A percentile compares a stretch with the other conserved stretches of the same genome.
Conservation (phyloP, 2,113 vertebrate genomes). For the Dascyllus trimaculatus region DNA sequence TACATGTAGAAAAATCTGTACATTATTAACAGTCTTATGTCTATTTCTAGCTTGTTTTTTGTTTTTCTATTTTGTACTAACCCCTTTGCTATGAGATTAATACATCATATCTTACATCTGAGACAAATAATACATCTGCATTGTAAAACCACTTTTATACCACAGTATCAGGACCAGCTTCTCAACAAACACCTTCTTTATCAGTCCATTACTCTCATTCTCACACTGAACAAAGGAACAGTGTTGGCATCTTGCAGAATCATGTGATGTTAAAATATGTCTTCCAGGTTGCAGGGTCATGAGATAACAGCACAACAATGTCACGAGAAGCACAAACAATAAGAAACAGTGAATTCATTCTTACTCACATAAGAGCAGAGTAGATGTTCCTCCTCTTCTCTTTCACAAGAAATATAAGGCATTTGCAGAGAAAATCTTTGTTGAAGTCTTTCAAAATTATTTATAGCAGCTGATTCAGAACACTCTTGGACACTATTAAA, state of each 20-base stretch:
- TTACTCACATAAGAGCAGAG: background rate
- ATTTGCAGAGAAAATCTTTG: background rate
- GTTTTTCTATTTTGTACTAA: too few relatives aligned
- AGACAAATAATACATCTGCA: too few relatives aligned
- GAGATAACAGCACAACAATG: conserved; percentile 35
- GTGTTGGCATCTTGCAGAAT: background rate
- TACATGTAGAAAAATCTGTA: too few relatives aligned
- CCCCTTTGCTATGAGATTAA: too few relatives aligned
- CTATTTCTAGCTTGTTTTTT: too few relatives aligned
- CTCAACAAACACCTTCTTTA: background rate
- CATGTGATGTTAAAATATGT: conserved; percentile 36
- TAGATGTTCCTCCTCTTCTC: background rate
- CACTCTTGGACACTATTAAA: too few relatives aligned
- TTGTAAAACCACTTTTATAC: background rate
- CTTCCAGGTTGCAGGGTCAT: conserved; percentile 24
- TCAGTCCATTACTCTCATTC: background rate
- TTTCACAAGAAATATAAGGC: background rate
- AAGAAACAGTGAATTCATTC: conserved; percentile 43
- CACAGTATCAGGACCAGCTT: background rate
- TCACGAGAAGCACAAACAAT: conserved; percentile 33
- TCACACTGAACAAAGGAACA: background rate
- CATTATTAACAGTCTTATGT: too few relatives aligned
- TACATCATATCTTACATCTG: too few relatives aligned
- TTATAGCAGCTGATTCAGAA: too few relatives aligned
- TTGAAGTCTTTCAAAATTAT: too few relatives aligned